Evolutionary conservation across 2,113 vertebrate genomes (phyloP), one percentile per base, ranked within the genome.

Genomic region (Rousettus leschenaultii): DNA sequence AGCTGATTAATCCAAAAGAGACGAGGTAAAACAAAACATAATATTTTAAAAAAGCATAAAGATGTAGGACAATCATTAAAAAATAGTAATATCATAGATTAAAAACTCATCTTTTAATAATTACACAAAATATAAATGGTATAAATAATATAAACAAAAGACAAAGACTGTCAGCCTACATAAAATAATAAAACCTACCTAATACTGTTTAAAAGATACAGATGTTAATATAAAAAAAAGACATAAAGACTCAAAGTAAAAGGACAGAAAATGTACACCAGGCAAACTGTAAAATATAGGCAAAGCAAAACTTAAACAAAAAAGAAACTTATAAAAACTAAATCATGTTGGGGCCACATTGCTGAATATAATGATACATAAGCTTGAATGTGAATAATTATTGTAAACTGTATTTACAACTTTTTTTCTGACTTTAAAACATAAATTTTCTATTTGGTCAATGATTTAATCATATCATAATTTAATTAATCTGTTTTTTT

Each of bases 331-430:
- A 51, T 51, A 51, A 51, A 16, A 51, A 51, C 51, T 51, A 51
- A 51, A 51, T 99, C 99, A 99, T 99, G 99, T 99, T 99, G 99
- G 99, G 99, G 99, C 99, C 99, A 99, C 99, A 98, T 99, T 99
- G 99, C 98, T 99, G 99, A 99, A 16, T 51, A 51, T 99, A 51
- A 51, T 51, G 51, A 51, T 51, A 99, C 99, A 99, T 99, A 99
- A 99, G 99, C 99, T 99, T 99, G 99, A 99, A 99, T 99, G 99
- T 99, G 99, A 99, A 99, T 99, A 99, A 99, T 99, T 99, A 99
- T 99, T 99, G 99, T 99, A 99, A 99, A 99, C 99, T 99, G 99
- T 99, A 99, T 99, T 99, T 99, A 99, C 99, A 99, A 99, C 99
- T 99, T 99, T 99, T 99, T 99, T 99, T 51, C 99, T 99, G 99